Conservation (phyloP, 2,888 invertebrate species). For the Drosophila silvestris region DNA sequence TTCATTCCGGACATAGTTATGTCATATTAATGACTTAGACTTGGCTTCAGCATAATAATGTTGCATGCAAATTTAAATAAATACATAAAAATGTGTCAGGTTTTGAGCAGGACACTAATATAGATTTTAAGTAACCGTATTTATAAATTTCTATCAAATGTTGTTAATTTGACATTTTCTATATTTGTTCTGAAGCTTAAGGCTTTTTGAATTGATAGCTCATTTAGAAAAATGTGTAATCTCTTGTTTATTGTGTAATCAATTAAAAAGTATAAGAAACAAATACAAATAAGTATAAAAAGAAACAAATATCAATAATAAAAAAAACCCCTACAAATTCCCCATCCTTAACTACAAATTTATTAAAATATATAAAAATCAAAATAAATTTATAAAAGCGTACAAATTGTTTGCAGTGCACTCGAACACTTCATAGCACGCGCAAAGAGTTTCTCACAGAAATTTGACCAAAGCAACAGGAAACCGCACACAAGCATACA, state of each 20-base stretch:
- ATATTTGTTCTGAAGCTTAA: no score
- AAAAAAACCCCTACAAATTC: neutral
- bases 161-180: no score
- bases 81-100: neutral
- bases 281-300: neutral
- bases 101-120: neutral
- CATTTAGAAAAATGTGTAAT: neutral
- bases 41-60: no score
- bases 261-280: neutral
- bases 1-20: constrained; percentile 7
- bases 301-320: neutral
- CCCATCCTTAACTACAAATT: neutral
- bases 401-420: constrained; percentile 36
- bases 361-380: neutral
- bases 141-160: neutral
- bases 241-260: neutral
- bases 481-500: constrained; percentile 31
- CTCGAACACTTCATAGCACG: constrained; percentile 44
- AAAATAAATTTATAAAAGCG: neutral
- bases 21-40: no score
- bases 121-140: neutral
- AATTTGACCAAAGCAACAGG: constrained; percentile 61
- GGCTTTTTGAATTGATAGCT: neutral
- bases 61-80: neutral
- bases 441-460: constrained; percentile 31